Evolutionary conservation across 2,888 invertebrate species (phyloP).

Genomic region (Coleophora flavipennella): DNA sequence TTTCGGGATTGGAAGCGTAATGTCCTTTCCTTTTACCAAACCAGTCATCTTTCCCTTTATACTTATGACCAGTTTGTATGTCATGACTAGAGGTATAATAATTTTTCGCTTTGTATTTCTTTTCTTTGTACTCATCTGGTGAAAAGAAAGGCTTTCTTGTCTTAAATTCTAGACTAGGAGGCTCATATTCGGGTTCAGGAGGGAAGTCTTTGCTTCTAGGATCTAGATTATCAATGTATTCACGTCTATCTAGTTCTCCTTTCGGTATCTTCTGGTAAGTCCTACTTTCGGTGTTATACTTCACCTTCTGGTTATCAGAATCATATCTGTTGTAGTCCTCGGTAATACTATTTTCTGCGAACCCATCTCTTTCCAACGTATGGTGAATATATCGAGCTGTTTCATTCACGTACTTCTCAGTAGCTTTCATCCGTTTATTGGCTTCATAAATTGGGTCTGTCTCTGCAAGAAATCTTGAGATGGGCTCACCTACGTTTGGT

Average conservation of each 20-base stretch:
- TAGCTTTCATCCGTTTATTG: conserved; percentile 62
- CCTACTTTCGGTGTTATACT: conserved; percentile 57
- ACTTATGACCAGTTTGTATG: conserved; percentile 56
- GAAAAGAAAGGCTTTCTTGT: conserved; percentile 71
- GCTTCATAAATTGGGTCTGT: conserved; percentile 62
- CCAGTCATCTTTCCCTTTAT: conserved; percentile 56
- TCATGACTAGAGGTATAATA: conserved; percentile 66
- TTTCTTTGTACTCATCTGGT: conserved; percentile 72
- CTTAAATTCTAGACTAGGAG: conserved; percentile 77
- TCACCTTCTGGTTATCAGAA: conserved; percentile 54
- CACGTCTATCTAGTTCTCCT: conserved; percentile 50
- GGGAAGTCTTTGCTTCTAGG: conserved; percentile 50
- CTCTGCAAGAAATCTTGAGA: conserved; percentile 58
- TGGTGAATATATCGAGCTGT: conserved; percentile 71
- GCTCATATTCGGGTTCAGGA: conserved; percentile 73
- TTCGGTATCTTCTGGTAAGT: conserved; percentile 46
- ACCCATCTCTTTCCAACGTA: conserved; percentile 71
- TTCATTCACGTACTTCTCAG: conserved; percentile 71
- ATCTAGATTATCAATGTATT: conserved; percentile 44
- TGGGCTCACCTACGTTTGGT: conserved; percentile 46
- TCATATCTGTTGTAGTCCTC: conserved; percentile 67
- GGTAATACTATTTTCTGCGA: conserved; percentile 62
- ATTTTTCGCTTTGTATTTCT: conserved; percentile 62
- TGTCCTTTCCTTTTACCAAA: conserved; percentile 65
- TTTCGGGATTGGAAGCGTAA: conserved; percentile 76